Conservation (phyloP, 1,140 invertebrate species). For the Artemia franciscana region DNA sequence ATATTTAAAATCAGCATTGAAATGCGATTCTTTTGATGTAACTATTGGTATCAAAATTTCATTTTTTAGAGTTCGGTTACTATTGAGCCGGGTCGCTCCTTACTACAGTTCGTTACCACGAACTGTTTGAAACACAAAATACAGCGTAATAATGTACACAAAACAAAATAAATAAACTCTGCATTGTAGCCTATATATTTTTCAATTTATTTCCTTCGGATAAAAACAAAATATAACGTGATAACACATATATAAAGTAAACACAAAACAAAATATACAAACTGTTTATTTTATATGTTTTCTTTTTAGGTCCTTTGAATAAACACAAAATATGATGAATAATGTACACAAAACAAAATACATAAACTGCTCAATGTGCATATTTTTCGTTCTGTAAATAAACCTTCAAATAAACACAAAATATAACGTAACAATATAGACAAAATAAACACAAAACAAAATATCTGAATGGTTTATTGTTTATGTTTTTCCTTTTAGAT, state of each 20-base stretch:
- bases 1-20: too few relatives aligned
- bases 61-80: too few relatives aligned
- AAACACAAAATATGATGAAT: slow-evolving; percentile 71
- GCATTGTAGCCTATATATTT: slow-evolving; percentile 1
- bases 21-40: too few relatives aligned
- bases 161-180: background rate
- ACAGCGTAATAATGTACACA: background rate
- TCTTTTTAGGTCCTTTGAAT: slow-evolving; percentile 49
- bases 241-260: background rate
- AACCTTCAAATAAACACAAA: slow-evolving; percentile 6
- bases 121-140: too few relatives aligned
- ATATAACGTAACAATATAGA: background rate
- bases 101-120: too few relatives aligned
- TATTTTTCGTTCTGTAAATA: background rate
- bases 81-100: too few relatives aligned
- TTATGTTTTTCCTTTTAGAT: slow-evolving; percentile 27
- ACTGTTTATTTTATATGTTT: background rate
- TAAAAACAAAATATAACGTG: slow-evolving; percentile 9
- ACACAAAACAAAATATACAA: background rate
- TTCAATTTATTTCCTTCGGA: background rate
- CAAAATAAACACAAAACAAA: background rate
- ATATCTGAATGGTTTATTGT: background rate
- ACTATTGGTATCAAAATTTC: too few relatives aligned
- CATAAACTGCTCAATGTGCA: background rate
- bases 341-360: too few relatives aligned